Evolutionary conservation across 2,888 invertebrate genomes (phyloP), one percentile per base, ranked within the genome.

Genomic region (Trachelus stipa): DNA sequence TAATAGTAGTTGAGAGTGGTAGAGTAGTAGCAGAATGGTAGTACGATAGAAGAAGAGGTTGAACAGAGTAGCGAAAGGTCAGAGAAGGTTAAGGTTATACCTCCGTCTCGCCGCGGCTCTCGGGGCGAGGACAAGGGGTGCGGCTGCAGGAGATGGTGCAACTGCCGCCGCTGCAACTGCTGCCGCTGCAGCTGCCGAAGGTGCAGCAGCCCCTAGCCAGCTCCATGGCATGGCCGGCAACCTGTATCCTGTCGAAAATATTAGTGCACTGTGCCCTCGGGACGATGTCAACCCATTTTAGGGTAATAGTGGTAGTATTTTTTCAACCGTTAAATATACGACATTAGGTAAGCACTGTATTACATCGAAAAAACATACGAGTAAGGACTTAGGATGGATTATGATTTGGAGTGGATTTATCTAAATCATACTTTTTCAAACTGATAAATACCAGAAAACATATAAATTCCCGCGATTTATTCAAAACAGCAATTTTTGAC

Each of bases 151-250:
- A 91, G 94, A 93, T 90, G 91, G 90, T 82, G 93, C 93, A 88
- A 93, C 93, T 91, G 93, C 91, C 92, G 92, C 93, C 94, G 92
- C 94, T 92, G 90, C 93, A 90, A 90, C 93, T 87, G 94, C 94
- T 86, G 94, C 93, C 84, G 94, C 93, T 86, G 94, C 94, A 86
- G 93, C 91, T 87, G 92, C 92, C 87, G 93, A 91, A 86, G 93
- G 92, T 86, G 93, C 92, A 82, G 93, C 90, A 81, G 92, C 92
- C 82, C 93, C 93, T 92, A 95, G 93, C 95, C 95, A 95, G 92
- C 95, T 95, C 96, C 95, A 96, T 92, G 95, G 92, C 93, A 94
- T 93, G 93, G 95, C 94, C 91, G 95, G 95, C 92, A 95, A 94
- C 92, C 96, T 95, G 93, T 95, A 95, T 93, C 95, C 96, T 95